These are phyloP conservation scores for Pyrrhia umbra DNA, from an alignment of 2,888 invertebrate species.

Conservation along the genomic window DNA sequence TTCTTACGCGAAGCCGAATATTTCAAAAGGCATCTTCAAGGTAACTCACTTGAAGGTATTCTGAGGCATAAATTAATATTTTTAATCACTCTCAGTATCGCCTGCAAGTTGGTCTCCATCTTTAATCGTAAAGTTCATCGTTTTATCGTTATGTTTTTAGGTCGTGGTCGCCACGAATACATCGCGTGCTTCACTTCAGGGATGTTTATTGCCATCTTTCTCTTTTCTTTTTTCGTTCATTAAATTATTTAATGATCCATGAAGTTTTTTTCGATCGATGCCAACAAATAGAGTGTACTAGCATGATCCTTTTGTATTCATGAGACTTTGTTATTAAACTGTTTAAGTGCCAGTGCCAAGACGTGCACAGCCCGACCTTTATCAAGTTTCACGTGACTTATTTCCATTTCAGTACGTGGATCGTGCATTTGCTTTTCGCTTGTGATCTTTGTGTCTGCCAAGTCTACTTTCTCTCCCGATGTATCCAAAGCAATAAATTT, in stretches of 20 bases:
- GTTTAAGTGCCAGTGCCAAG: slow-evolving; percentile 67
- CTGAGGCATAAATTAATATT: slow-evolving; percentile 29
- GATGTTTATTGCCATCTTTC: slow-evolving; percentile 64
- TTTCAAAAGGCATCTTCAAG: background rate
- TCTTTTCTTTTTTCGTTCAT: slow-evolving; percentile 56
- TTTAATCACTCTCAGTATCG: slow-evolving; percentile 46
- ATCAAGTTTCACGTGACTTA: slow-evolving; percentile 69
- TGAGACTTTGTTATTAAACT: slow-evolving; percentile 63
- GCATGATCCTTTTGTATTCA: slow-evolving; percentile 40
- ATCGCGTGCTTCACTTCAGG: slow-evolving; percentile 69
- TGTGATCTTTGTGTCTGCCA: slow-evolving; percentile 75
- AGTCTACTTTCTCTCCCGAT: slow-evolving; percentile 77
- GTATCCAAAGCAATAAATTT: slow-evolving; percentile 70
- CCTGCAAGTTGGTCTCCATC: slow-evolving; percentile 52
- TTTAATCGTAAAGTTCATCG: slow-evolving; percentile 71
- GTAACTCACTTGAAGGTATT: slow-evolving; percentile 4
- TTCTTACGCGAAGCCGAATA: background rate
- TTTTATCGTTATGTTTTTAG: slow-evolving; percentile 75
- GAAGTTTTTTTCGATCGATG: slow-evolving; percentile 39
- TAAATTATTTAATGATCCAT: slow-evolving; percentile 60
- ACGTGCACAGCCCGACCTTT: slow-evolving; percentile 66
- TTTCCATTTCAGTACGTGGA: slow-evolving; percentile 67
- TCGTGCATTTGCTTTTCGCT: slow-evolving; percentile 71
- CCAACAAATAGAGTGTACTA: slow-evolving; percentile 31
- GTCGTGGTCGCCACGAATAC: slow-evolving; percentile 72